Conservation (phyloP, 2,888 invertebrate species). For the Dioctria rufipes region DNA sequence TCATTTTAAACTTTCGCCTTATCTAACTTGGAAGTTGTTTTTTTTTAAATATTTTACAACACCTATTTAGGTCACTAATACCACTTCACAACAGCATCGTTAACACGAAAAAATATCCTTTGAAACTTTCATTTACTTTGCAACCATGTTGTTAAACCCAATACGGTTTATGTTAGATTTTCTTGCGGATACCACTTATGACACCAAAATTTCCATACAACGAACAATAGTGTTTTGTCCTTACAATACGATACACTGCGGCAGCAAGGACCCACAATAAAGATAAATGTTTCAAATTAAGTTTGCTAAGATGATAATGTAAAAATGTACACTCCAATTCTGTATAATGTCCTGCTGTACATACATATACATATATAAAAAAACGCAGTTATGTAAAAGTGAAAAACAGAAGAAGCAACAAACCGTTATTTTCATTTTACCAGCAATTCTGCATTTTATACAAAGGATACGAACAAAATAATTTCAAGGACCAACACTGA, state of each 20-base stretch:
- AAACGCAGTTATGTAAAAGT: background rate
- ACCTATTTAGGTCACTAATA: background rate
- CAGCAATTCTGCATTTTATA: conserved; percentile 10
- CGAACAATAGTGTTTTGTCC: background rate
- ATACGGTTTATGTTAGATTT: background rate
- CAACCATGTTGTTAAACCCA: background rate
- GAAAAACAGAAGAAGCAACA: background rate
- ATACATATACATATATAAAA: no score
- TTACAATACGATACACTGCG: background rate
- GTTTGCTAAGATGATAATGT: background rate
- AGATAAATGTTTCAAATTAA: conserved; percentile 35
- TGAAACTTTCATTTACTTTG: conserved; percentile 8
- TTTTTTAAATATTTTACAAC: background rate
- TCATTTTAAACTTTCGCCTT: conserved; percentile 18
- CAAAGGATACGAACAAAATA: conserved; percentile 20
- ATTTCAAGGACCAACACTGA: conserved; percentile 5
- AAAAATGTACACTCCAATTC: background rate
- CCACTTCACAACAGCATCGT: background rate
- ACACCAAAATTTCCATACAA: conserved; percentile 21
- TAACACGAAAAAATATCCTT: background rate
- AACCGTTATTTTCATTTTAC: background rate
- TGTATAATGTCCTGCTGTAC: no score
- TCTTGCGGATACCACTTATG: conserved; percentile 17
- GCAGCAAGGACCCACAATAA: background rate
- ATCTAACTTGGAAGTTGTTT: conserved; percentile 11